phyloP scores from a whole-genome alignment of 2,888 invertebrate genomes.

The Fissipunctia ypsillon region DNA sequence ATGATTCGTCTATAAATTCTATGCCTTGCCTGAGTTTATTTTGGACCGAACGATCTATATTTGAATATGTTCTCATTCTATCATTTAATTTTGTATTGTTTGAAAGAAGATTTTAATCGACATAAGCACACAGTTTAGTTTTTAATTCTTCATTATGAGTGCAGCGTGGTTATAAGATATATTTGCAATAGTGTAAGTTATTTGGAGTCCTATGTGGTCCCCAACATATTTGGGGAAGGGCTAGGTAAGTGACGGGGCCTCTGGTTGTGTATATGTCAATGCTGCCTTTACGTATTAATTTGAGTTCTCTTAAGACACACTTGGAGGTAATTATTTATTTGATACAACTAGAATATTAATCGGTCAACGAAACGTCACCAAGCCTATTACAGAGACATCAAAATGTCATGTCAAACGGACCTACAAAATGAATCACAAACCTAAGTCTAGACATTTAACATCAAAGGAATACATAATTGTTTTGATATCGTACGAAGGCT shows the following conservation, averaged over 20 bases:
- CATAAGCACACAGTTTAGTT: not conserved
- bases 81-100: not conserved
- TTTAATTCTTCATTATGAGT: not conserved
- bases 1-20: not conserved
- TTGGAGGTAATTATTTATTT: not conserved
- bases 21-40: not conserved
- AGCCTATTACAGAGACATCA: not conserved
- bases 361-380: not conserved
- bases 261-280: not conserved
- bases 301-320: not conserved
- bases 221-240: not conserved
- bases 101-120: not conserved
- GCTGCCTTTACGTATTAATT: not conserved
- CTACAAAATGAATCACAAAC: slow-evolving; percentile 17
- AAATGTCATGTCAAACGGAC: not conserved
- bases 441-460: slow-evolving; percentile 48
- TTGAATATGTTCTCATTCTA: not conserved
- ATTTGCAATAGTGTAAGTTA: not conserved
- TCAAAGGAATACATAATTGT: slow-evolving; percentile 39
- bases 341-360: too few relatives aligned
- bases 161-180: not conserved
- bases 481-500: slow-evolving; percentile 54
- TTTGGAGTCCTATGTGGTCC: not conserved
- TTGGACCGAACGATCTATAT: not conserved
- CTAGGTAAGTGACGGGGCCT: not conserved